A percentile compares a stretch with the other conserved stretches of the same genome.
Conservation (phyloP, 1,140 invertebrate species). For the Macrobrachium nipponense region DNA sequence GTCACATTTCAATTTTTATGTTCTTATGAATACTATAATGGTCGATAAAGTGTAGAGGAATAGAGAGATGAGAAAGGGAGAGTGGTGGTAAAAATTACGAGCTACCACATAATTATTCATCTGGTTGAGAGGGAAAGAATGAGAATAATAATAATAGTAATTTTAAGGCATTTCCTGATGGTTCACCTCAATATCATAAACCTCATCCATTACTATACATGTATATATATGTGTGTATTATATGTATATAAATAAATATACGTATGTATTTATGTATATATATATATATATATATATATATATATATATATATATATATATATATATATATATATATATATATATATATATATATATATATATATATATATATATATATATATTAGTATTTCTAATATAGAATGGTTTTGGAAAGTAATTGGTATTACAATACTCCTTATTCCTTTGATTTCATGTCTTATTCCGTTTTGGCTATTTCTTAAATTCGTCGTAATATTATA, state of each 20-base stretch:
- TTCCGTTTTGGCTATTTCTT: no score
- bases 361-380: not conserved
- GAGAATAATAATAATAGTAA: no score
- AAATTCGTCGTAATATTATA: no score
- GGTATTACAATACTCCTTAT: no score
- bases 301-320: not conserved
- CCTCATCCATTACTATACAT: not conserved
- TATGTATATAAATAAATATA: not conserved
- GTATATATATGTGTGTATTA: constrained; percentile 6
- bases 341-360: constrained; percentile 3
- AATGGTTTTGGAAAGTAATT: no score
- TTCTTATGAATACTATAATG: no score
- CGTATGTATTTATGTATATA: not conserved
- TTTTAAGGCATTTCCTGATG: no score
- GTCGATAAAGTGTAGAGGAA: no score
- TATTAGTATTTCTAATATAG: not conserved
- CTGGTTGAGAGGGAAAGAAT: not conserved
- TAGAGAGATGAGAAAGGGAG: no score
- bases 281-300: not conserved
- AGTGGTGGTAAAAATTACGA: no score
- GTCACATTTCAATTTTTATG: no score
- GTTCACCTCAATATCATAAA: not conserved
- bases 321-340: constrained; percentile 10
- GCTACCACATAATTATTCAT: not conserved
- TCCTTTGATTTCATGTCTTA: no score